A percentile compares a stretch with the other conserved stretches of the same genome.
These are phyloP conservation scores for Carcinoscorpius rotundicauda DNA, from an alignment of 1,140 invertebrate genomes.

Conservation along the genomic window DNA sequence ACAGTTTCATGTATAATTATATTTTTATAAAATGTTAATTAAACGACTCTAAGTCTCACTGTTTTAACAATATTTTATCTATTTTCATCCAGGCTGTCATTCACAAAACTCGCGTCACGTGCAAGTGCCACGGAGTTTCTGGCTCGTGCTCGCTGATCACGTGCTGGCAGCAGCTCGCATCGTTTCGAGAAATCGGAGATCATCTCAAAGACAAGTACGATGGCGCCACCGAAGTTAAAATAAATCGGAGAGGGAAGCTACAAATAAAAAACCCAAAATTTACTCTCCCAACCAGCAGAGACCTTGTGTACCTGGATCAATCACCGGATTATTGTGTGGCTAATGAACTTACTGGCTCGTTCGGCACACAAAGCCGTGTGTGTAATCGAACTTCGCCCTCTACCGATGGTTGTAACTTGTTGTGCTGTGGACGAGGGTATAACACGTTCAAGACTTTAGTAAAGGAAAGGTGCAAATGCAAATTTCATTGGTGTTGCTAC, in stretches of 20 bases:
- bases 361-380: slow-evolving; percentile 61
- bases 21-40: no score
- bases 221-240: slow-evolving; percentile 76
- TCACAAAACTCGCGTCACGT: slow-evolving; percentile 71
- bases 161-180: slow-evolving; percentile 78
- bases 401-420: slow-evolving; percentile 55
- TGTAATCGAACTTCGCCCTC: slow-evolving; percentile 70
- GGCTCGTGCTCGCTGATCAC: slow-evolving; percentile 87
- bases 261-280: slow-evolving; percentile 47
- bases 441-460: slow-evolving; percentile 52
- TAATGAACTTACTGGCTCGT: slow-evolving; percentile 51
- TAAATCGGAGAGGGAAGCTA: slow-evolving; percentile 49
- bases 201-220: slow-evolving; percentile 82
- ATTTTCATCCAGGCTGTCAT: slow-evolving; percentile 52
- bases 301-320: slow-evolving; percentile 77
- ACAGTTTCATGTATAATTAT: no score
- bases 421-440: slow-evolving; percentile 84
- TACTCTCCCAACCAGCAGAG: slow-evolving; percentile 69
- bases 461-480: slow-evolving; percentile 66
- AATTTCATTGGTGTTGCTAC: slow-evolving; percentile 52
- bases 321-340: slow-evolving; percentile 70
- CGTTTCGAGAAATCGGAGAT: slow-evolving; percentile 58
- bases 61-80: no score
- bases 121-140: slow-evolving; percentile 94
- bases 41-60: no score